Base-by-base conservation (phyloP, 2,113 vertebrate species). In the Panthera uncia region DNA sequence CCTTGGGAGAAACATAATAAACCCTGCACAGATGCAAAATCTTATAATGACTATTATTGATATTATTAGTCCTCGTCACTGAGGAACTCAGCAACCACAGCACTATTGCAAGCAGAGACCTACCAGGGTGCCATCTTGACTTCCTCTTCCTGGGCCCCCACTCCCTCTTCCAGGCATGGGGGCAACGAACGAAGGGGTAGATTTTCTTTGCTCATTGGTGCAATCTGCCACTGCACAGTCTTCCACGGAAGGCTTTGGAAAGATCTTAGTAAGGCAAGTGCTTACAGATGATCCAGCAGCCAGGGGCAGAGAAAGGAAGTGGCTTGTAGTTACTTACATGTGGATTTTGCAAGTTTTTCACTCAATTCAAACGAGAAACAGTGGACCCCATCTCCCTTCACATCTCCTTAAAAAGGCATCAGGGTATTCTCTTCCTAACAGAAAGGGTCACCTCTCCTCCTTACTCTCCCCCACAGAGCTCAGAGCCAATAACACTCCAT, bases 1-100 rank as follows among this genome's bases (percentile, higher is more conserved):
- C 91, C 63, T 79, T 48, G 33, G 80, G 79, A 95, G 79, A 94
- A 97, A 38, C 79, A 76, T 38, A 57, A 83, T 61, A 82, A 96
- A 18, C 55, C 31, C 45, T 7, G 23, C 71, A 68, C 33, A 80
- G 63, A 78, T 25, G 16, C 83, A 91, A 84, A 80, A 79, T 76
- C 48, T 68, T 69, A 29, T 15, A 33, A 50, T 25, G 85, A 83
- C 38, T n/a, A 21, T 69, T 57, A 55, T 4, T 83, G 89, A 57
- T n/a, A 36, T 29, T 45, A 18, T 89, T 68, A 73, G 65, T 66
- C 81, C 66, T 41, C 86, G 81, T 84, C 57, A 19, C 36, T 10
- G 0, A 68, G 61, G 93, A 90, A 45, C 65, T 89, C 61, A 1
- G 73, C 4, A 14, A n/a, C 48, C 81, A 36, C 36, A 66, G 69